Evolutionary conservation across 2,888 invertebrate species (phyloP), one percentile per base, ranked within the genome.

Genomic region (Nephrotoma appendiculata): DNA sequence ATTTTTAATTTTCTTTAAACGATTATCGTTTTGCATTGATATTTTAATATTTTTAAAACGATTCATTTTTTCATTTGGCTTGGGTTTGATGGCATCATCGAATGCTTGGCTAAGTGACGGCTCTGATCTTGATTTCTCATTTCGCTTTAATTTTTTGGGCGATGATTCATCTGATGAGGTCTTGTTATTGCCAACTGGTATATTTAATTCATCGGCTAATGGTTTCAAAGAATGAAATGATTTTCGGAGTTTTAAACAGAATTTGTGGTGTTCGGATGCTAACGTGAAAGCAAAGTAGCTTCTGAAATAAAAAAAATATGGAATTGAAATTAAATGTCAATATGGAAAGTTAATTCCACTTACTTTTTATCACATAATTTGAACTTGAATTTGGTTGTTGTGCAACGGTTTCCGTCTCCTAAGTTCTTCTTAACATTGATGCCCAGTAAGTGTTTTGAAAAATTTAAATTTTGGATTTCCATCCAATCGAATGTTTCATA

Each of bases 201-300:
- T 92, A 88, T 93, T 93, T 87, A 94, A 92, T 89, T 94, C 94
- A 90, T 93, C 93, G 84, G 94, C 93, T 89, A 95, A 92, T 88
- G 93, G 93, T 90, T 93, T 93, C 57, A 95, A 92, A 87, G 95
- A 95, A 87, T 95, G 94, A 88, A 94, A 94, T 90, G 96, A 95
- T 83, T 95, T 94, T 90, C 95, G 94, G 86, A 96, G 91, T 89
- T 95, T 94, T 89, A 95, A 92, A 91, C 95, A 96, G 90, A 96
- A 94, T 90, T 95, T 94, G 90, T 96, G 96, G 90, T 96, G 96
- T 85, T 96, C 91, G n/a, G 96, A 96, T 9, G 95, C 95, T 87
- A 96, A 91, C 91, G 95, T 95, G 91, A 96, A 96, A 87, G 95
- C 94, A 89, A 95, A 96, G 89, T 94, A 95, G 89, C 95, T 95